phyloP scores from a whole-genome alignment of 2,797 vertebrate genomes.

The Phaenicophaeus curvirostris region DNA sequence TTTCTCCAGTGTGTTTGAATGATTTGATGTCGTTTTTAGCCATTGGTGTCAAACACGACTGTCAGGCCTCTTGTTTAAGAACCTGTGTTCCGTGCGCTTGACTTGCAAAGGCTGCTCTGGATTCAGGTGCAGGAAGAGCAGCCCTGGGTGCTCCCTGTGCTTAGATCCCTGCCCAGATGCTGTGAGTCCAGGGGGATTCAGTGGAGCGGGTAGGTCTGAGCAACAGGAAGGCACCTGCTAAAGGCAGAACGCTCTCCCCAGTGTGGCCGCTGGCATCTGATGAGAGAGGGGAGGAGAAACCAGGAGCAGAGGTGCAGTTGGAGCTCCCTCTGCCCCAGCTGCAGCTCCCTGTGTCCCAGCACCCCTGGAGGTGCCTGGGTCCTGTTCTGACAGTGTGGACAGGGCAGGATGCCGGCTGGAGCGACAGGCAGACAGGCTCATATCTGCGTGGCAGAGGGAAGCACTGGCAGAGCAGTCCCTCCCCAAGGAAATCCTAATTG shows the following conservation, averaged over 20 bases:
- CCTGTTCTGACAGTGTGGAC: no score
- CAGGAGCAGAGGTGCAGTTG: fast-evolving
- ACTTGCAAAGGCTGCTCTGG: neutral
- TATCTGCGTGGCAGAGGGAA: neutral
- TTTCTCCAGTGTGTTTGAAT: neutral
- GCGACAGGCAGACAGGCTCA: neutral
- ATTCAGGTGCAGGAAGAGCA: neutral
- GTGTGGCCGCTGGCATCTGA: neutral
- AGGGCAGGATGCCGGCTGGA: neutral
- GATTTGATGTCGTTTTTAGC: neutral
- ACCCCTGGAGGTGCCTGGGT: neutral
- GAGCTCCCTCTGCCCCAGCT: neutral
- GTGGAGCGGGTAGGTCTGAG: neutral
- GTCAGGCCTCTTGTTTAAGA: fast-evolving
- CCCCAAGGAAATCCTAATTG: neutral
- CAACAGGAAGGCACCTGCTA: neutral
- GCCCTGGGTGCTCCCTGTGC: neutral
- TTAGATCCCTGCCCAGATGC: neutral
- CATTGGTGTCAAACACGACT: neutral
- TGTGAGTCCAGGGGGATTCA: neutral
- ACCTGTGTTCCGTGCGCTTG: neutral
- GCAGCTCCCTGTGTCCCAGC: no score
- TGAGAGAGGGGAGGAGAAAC: neutral
- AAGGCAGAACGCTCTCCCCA: neutral
- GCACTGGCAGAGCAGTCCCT: neutral